phyloP scores from a whole-genome alignment of 2,113 vertebrate species.

The Amphiprion percula region DNA sequence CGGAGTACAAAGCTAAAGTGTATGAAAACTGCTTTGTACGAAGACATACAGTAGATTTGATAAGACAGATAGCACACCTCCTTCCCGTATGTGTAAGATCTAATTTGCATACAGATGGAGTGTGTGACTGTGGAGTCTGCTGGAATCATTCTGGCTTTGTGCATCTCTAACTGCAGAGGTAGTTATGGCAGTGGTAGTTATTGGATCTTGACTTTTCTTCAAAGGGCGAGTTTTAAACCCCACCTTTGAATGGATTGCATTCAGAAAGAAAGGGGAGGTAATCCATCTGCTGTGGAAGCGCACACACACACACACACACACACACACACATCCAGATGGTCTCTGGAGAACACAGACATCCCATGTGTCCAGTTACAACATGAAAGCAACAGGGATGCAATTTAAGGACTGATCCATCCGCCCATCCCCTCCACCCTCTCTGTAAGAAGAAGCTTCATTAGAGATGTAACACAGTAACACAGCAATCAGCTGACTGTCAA shows the following conservation, averaged over 20 bases:
- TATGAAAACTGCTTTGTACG: neutral
- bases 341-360: slow-evolving; percentile 65
- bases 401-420: slow-evolving; percentile 35
- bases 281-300: slow-evolving; percentile 70
- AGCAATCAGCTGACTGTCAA: neutral
- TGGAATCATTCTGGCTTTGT: slow-evolving; percentile 69
- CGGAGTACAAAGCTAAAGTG: too few species aligned
- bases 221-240: slow-evolving; percentile 73
- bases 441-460: slow-evolving; percentile 5
- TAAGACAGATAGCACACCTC: slow-evolving; percentile 14
- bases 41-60: neutral
- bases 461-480: neutral
- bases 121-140: slow-evolving; percentile 62
- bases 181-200: slow-evolving; percentile 10
- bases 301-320: slow-evolving; percentile 31
- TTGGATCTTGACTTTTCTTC: slow-evolving; percentile 65
- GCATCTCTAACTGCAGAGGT: slow-evolving; percentile 61
- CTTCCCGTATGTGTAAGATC: neutral
- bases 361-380: slow-evolving; percentile 82
- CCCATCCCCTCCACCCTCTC: slow-evolving; percentile 18
- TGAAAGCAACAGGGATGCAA: slow-evolving; percentile 74
- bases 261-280: slow-evolving; percentile 68
- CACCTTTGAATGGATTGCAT: slow-evolving; percentile 77
- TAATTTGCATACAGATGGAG: slow-evolving; percentile 82
- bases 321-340: slow-evolving; percentile 72